Base-by-base conservation (phyloP, 2,113 vertebrate species). In the Haemorhous mexicanus region DNA sequence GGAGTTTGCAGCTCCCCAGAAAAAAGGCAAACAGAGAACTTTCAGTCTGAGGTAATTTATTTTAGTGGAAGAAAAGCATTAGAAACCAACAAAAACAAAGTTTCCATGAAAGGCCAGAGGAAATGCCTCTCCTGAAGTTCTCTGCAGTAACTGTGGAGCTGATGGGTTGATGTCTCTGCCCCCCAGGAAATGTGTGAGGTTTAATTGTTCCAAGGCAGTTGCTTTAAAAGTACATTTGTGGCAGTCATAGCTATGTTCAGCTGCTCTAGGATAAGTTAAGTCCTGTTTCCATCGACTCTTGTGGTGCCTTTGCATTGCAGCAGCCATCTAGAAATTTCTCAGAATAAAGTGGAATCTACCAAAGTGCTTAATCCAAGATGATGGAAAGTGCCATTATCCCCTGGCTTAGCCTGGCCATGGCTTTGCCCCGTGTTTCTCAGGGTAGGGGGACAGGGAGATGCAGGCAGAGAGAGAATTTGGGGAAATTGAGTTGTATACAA, bases 21-120 rank as follows among this genome's bases (percentile, higher is more conserved):
- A 85, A 92, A 95, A 90, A 93, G 59, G 82, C 85, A 93, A 94
- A 73, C 62, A 43, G 67, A 90, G 62, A 95, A 68, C 18, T 84
- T 93, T 63, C 79, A 70, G 75, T 67, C 76, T 77, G 2, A 90
- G 77, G 50, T 77, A 90, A 93, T 86, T 80, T 88, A 69, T 79
- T 86, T 94, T 93, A 58, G 52, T 67, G 47, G 59, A 93, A 92
- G 72, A 69, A 93, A 85, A 88, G 19, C 72, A 68, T 86, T 88
- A 66, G 63, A 91, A 88, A 41, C 27, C 64, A 74, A 50, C 49
- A 80, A 73, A 94, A 87, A 8, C 46, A 32, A 73, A 80, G n/a
- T 86, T 88, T 80, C 59, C 9, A 1, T 67, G 63, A 43, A 79
- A 66, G 83, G 39, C 63, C 39, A 14, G 13, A 63, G 59, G 82